phyloP scores from a whole-genome alignment of 2,888 invertebrate species.

The Trichacis sp. region DNA sequence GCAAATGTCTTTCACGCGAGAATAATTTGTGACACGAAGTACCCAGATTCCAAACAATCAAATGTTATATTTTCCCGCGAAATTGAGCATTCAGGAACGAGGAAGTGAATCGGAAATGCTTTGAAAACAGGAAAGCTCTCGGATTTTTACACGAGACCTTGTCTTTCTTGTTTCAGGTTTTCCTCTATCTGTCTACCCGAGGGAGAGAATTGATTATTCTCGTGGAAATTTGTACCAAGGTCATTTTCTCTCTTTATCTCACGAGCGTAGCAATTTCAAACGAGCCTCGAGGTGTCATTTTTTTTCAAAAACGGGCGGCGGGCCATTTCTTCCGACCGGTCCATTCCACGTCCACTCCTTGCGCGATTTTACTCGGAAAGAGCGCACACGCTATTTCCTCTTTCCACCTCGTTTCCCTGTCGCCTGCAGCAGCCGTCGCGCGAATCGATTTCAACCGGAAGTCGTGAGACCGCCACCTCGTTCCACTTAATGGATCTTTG shows the following conservation, averaged over 20 bases:
- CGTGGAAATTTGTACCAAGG: slow-evolving; percentile 7
- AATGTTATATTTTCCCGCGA: not conserved
- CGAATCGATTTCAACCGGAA: slow-evolving; percentile 38
- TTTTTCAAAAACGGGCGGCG: slow-evolving; percentile 13
- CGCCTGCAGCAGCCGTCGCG: slow-evolving; percentile 30
- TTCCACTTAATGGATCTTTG: slow-evolving; percentile 41
- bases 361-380: slow-evolving; percentile 21
- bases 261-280: not conserved
- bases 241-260: slow-evolving; percentile 6
- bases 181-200: not conserved
- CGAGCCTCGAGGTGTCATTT: slow-evolving; percentile 6
- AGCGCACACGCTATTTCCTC: slow-evolving; percentile 30
- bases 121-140: not conserved
- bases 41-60: slow-evolving; percentile 17
- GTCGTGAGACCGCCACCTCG: slow-evolving; percentile 37
- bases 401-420: slow-evolving; percentile 36
- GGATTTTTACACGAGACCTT: not conserved
- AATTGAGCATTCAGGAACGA: not conserved
- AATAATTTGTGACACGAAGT: slow-evolving; percentile 36
- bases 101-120: not conserved
- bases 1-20: slow-evolving; percentile 29
- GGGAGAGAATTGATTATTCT: slow-evolving; percentile 6
- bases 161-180: not conserved
- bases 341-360: slow-evolving; percentile 23
- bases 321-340: slow-evolving; percentile 30